Conservation (phyloP, 1,140 invertebrate species). For the Lithobius niger region DNA sequence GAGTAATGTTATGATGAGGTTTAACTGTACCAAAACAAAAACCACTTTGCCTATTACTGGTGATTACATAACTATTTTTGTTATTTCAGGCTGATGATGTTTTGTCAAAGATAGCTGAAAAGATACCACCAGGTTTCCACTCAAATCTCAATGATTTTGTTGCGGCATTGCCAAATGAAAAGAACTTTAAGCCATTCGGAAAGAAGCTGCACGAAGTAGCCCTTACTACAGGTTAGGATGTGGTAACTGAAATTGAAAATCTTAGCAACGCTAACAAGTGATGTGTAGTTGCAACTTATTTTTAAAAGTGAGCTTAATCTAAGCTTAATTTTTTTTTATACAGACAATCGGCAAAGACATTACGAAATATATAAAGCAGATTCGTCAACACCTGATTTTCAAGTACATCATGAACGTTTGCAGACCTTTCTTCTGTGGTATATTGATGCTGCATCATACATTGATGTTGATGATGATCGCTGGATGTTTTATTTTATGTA, state of each 20-base stretch:
- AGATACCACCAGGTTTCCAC: not conserved
- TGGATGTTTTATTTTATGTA: constrained; percentile 89
- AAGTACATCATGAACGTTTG: constrained; percentile 62
- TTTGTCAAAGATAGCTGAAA: not conserved
- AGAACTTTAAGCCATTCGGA: not conserved
- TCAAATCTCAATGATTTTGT: not conserved
- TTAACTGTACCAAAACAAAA: too few species aligned
- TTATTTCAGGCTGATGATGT: not conserved
- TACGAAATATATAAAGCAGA: constrained; percentile 73
- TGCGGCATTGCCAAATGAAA: not conserved
- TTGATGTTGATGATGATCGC: constrained; percentile 80
- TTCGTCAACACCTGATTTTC: constrained; percentile 51
- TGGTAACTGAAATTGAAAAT: too few species aligned
- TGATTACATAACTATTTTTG: too few species aligned
- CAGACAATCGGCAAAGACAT: constrained; percentile 25
- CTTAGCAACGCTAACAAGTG: too few species aligned
- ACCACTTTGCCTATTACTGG: too few species aligned
- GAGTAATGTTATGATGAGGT: too few species aligned
- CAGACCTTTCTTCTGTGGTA: constrained; percentile 91
- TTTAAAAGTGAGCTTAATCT: not conserved
- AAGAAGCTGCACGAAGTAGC: not conserved
- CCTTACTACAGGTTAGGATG: not conserved
- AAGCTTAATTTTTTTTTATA: not conserved
- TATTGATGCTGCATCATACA: constrained; percentile 83
- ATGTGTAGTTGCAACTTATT: too few species aligned